A percentile compares a stretch with the other conserved stretches of the same genome.
Conservation (phyloP, 2,113 vertebrate genomes). For the Limnothrissa miodon region DNA sequence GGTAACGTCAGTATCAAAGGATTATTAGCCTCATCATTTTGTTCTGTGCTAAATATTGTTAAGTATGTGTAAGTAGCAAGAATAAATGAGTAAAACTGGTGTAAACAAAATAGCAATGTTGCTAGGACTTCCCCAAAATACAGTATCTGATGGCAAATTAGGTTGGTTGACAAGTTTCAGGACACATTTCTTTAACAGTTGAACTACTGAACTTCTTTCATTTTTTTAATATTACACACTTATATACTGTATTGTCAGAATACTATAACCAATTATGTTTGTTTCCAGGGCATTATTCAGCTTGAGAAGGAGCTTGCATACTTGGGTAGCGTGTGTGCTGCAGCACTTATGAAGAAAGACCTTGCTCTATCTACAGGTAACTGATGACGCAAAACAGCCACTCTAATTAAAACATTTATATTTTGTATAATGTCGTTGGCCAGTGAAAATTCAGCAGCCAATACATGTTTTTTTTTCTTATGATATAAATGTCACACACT, state of each 20-base stretch:
- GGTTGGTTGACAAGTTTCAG: neutral
- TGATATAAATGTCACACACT: too few relatives aligned
- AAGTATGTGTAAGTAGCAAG: too few relatives aligned
- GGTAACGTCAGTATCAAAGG: constrained; percentile 76
- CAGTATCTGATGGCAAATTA: neutral
- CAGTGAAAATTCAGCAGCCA: too few relatives aligned
- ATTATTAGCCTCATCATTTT: too few relatives aligned
- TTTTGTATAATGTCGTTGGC: too few relatives aligned
- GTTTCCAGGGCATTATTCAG: constrained; percentile 88
- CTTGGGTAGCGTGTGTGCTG: constrained; percentile 93
- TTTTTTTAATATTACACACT: too few relatives aligned
- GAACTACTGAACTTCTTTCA: too few relatives aligned
- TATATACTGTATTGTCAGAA: too few relatives aligned
- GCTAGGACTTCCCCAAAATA: neutral
- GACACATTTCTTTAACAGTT: neutral
- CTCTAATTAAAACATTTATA: too few relatives aligned
- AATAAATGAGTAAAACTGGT: neutral
- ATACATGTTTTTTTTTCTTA: too few relatives aligned
- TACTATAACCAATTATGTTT: neutral
- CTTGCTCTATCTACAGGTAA: constrained; percentile 92
- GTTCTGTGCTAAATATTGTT: too few relatives aligned
- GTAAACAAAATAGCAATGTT: neutral
- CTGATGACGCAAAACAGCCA: neutral
- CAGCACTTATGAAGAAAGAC: constrained; percentile 98
- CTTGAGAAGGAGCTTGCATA: constrained; percentile 95